Conservation (phyloP, 2,797 vertebrate genomes). For the Pterois miles region DNA sequence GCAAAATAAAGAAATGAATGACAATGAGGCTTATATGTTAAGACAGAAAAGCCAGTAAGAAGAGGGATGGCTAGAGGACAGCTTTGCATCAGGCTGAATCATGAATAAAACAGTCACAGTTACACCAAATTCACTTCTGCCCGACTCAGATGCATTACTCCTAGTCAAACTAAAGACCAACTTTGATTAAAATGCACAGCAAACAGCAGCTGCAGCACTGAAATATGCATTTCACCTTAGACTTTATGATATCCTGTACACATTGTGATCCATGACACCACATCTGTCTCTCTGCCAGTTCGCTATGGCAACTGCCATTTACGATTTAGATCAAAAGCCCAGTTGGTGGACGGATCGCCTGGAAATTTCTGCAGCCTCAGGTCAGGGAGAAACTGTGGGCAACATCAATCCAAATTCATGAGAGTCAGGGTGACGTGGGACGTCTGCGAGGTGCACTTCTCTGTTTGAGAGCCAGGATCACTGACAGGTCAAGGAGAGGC, state of each 20-base stretch:
- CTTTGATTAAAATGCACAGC: constrained; percentile 19
- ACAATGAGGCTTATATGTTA: neutral
- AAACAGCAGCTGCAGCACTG: constrained; percentile 22
- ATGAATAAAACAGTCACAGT: neutral
- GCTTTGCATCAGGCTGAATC: neutral
- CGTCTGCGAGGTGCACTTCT: constrained; percentile 25
- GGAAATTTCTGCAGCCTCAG: constrained; percentile 21
- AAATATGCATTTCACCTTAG: neutral
- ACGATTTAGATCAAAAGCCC: constrained; percentile 60
- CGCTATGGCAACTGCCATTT: constrained; percentile 57
- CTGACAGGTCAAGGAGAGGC: constrained; percentile 33
- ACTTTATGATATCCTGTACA: constrained; percentile 23
- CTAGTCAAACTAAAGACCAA: neutral
- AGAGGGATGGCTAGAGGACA: neutral
- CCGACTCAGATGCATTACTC: neutral
- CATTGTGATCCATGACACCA: constrained; percentile 30
- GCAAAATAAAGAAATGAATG: neutral
- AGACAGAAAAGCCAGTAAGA: neutral
- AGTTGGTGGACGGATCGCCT: constrained; percentile 37
- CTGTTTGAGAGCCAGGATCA: constrained; percentile 5
- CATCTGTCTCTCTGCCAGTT: constrained; percentile 48
- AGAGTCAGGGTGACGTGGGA: constrained; percentile 17
- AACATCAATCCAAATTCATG: constrained; percentile 52
- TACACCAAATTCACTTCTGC: neutral
- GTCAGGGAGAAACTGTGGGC: constrained; percentile 32